Base-by-base conservation (phyloP, 2,113 vertebrate species). In the Tachysurus vachellii region DNA sequence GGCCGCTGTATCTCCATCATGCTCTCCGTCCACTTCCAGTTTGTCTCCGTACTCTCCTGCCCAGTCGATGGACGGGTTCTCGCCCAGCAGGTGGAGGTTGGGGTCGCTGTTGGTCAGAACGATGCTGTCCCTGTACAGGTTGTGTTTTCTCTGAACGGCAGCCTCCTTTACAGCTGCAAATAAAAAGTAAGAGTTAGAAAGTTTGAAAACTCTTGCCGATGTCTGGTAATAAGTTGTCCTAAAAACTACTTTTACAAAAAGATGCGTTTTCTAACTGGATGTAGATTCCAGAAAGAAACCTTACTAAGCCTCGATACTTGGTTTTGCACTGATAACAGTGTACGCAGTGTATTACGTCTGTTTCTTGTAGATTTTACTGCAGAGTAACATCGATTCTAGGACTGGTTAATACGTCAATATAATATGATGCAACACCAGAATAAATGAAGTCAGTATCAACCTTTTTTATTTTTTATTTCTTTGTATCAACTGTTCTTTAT, bases 61-160 rank as follows among this genome's bases (percentile, higher is more conserved):
- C 98, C 98, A 99, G 91, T 98, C 95, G 7, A 99, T 96, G 90
- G 97, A 93, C 0, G 89, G 36, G 0, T 94, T 96, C 85, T 97
- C 97, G 0, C 93, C 97, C 70, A 99, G 95, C 11, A 99, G 94
- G 89, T 97, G 97, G 82, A 99, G 95, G 93, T 96, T 98, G 90
- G 97, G 97, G 91, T 99, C 98, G 0, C 98, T 99, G 95, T 96
- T 97, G 92, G 96, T 95, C 91, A 99, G 93, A 44, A 99, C 97
- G 14, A 99, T 94, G 93, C 98, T 99, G 95, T 99, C 98, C 1
- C 98, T 93, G 92, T 96, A 99, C 54, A 99, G 95, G 94, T 99
- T 99, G 93, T 99, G 98, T 88, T 96, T 98, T 83, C 97, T 92
- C 94, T 99, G 98, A 84, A 98, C 96, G 0, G 98, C 98, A 0